A percentile compares a stretch with the other conserved stretches of the same genome.
These are phyloP conservation scores for Odiellus spinosus DNA, from an alignment of 2,888 invertebrate genomes.

Conservation along the genomic window DNA sequence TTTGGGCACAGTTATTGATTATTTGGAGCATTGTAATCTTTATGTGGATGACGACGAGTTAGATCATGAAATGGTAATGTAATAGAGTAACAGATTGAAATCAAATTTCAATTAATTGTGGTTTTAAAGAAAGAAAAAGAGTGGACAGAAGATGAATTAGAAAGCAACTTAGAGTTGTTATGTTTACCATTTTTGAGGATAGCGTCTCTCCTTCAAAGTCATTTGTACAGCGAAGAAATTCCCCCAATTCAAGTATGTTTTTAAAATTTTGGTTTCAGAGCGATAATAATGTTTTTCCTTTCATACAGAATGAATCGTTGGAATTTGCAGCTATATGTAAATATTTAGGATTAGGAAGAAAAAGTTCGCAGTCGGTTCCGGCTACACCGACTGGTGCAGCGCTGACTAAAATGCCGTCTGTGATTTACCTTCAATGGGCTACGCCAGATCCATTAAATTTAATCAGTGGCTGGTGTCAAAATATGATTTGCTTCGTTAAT, in stretches of 20 bases:
- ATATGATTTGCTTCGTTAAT: conserved; percentile 41
- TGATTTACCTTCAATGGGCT: conserved; percentile 21
- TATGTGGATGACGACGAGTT: conserved; percentile 42
- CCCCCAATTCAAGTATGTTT: conserved; percentile 17
- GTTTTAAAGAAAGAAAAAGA: conserved; percentile 4
- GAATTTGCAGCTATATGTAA: conserved; percentile 24
- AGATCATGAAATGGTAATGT: conserved; percentile 26
- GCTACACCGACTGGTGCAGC: neutral
- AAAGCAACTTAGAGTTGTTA: conserved; percentile 50
- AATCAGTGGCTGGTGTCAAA: conserved; percentile 48
- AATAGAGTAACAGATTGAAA: neutral
- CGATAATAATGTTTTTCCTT: neutral
- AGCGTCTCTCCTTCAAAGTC: conserved; percentile 62
- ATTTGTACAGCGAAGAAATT: conserved; percentile 47
- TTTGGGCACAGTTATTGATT: conserved; percentile 32
- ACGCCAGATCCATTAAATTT: conserved; percentile 20
- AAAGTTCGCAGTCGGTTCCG: conserved; percentile 1
- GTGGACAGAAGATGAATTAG: conserved; percentile 24
- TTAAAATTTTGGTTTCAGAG: neutral
- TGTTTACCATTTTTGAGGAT: conserved; percentile 45
- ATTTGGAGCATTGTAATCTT: conserved; percentile 40
- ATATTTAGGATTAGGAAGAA: conserved; percentile 21
- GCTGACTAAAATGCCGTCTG: conserved; percentile 1
- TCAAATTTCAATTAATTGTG: neutral
- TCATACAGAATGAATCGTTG: conserved; percentile 12